phyloP scores from a whole-genome alignment of 2,113 vertebrate genomes.

The Cairina moschata region DNA sequence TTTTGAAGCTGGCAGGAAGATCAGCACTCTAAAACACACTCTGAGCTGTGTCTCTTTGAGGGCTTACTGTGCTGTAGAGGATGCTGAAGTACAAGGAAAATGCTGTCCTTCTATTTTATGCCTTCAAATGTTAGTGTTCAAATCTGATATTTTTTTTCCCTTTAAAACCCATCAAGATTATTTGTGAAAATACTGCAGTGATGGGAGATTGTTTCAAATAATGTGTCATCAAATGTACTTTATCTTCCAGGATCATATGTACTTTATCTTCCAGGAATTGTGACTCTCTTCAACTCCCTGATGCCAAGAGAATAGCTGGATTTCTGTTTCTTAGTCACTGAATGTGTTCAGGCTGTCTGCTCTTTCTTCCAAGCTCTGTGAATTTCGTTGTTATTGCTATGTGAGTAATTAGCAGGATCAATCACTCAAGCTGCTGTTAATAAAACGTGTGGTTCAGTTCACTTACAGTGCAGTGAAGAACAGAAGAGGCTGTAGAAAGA shows the following conservation, averaged over 20 bases:
- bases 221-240: constrained; percentile 31
- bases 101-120: not conserved
- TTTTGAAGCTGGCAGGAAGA: constrained; percentile 36
- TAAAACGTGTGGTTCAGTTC: not conserved
- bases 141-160: not conserved
- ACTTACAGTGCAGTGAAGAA: not conserved
- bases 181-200: not conserved
- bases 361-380: not conserved
- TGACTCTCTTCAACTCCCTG: not conserved
- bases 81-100: not conserved
- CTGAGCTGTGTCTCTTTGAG: not conserved
- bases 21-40: not conserved
- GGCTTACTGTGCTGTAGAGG: constrained; percentile 13
- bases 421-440: constrained; percentile 5
- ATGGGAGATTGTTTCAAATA: not conserved
- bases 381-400: constrained; percentile 6
- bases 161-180: not conserved
- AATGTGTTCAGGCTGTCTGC: not conserved
- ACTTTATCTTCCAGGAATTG: constrained; percentile 58
- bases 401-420: constrained; percentile 14
- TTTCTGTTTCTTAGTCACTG: constrained; percentile 26
- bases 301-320: not conserved
- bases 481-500: not conserved
- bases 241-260: constrained; percentile 50
- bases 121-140: not conserved